Percentiles rank a stretch among this genome's conserved stretches.
These are phyloP conservation scores for Tiliqua scincoides DNA, from an alignment of 2,113 vertebrate species.

Conservation along the genomic window DNA sequence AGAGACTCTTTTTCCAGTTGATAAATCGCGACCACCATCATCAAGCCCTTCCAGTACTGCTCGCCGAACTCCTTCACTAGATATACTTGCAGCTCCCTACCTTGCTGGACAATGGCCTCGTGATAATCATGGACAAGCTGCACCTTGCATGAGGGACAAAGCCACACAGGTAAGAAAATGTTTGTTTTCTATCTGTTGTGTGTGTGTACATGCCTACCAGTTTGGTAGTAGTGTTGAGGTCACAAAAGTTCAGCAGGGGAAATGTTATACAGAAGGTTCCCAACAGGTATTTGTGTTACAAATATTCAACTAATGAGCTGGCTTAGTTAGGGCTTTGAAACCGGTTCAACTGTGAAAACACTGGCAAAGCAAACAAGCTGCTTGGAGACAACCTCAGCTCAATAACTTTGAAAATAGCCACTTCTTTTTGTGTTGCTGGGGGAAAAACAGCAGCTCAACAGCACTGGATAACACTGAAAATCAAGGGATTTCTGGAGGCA, in stretches of 20 bases:
- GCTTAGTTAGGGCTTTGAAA: no score
- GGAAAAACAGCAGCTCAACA: no score
- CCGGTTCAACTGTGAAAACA: no score
- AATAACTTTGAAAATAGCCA: no score
- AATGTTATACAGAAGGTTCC: not conserved
- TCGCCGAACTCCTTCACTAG: constrained; percentile 89
- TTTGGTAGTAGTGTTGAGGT: not conserved
- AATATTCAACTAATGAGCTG: no score
- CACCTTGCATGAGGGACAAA: constrained; percentile 96
- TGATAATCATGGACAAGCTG: constrained; percentile 87
- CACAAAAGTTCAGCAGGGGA: not conserved
- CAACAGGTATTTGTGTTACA: no score
- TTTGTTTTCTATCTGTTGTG: constrained; percentile 1
- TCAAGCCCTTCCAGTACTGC: constrained; percentile 83
- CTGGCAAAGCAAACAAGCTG: no score
- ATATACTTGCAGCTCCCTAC: constrained; percentile 89
- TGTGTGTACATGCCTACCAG: not conserved
- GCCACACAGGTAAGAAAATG: constrained; percentile 88
- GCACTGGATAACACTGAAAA: no score
- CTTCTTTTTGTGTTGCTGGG: no score
- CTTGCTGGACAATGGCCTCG: constrained; percentile 97
- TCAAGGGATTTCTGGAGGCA: no score
- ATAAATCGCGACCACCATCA: constrained; percentile 77
- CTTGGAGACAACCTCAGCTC: no score
- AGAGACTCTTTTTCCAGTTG: constrained; percentile 58